Evolutionary conservation across 2,113 vertebrate genomes (phyloP).

Genomic region (Nannospalax galili): DNA sequence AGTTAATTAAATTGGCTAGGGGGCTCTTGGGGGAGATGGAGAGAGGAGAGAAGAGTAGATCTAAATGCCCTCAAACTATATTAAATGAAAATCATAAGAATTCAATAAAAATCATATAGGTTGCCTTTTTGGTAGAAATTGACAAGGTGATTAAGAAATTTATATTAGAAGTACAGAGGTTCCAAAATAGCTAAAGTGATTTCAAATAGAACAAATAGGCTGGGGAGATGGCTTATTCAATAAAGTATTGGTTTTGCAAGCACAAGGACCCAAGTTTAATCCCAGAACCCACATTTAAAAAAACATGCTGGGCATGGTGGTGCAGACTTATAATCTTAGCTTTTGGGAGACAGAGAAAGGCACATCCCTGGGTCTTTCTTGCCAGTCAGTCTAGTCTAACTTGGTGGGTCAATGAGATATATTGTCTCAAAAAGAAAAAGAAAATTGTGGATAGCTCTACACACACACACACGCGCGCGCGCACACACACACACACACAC

Average conservation of each 20-base stretch:
- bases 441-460: not conserved
- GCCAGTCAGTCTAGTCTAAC: too few relatives aligned
- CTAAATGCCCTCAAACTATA: too few relatives aligned
- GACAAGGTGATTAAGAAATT: not conserved
- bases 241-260: too few relatives aligned
- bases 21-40: too few relatives aligned
- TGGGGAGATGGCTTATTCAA: not conserved
- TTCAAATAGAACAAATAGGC: not conserved
- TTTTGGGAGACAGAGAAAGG: not conserved
- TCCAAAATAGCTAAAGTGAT: not conserved
- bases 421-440: too few relatives aligned
- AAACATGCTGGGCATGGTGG: not conserved
- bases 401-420: not conserved
- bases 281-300: not conserved
- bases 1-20: too few relatives aligned
- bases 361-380: not conserved
- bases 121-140: not conserved
- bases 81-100: too few relatives aligned
- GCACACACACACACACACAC: not conserved
- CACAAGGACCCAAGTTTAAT: not conserved
- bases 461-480: not conserved
- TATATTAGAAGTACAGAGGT: not conserved
- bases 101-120: not conserved
- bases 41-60: too few relatives aligned
- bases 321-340: not conserved